phyloP scores from a whole-genome alignment of 2,113 vertebrate species.

The Dinomys branickii region DNA sequence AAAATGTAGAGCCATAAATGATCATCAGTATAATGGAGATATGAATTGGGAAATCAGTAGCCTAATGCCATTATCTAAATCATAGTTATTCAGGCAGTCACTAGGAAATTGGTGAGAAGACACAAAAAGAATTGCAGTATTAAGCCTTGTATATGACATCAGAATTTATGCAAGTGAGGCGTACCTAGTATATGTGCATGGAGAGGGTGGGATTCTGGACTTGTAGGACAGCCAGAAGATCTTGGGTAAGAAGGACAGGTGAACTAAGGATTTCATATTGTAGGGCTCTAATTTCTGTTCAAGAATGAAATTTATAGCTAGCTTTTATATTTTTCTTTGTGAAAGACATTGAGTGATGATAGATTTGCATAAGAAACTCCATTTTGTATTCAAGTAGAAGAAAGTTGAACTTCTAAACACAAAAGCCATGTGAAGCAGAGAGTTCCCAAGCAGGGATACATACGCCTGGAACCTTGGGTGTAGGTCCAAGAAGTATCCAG shows the following conservation, averaged over 20 bases:
- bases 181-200: not conserved
- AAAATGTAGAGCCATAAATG: not conserved
- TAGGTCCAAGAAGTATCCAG: not conserved
- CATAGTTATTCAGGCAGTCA: not conserved
- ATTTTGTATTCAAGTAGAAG: not conserved
- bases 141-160: not conserved
- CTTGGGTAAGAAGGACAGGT: not conserved
- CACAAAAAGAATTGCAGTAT: not conserved
- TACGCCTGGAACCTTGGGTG: not conserved
- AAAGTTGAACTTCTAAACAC: not conserved
- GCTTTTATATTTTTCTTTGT: not conserved
- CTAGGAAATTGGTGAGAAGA: not conserved
- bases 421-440: not conserved
- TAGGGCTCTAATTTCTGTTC: not conserved
- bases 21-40: not conserved
- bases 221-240: not conserved
- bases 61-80: not conserved
- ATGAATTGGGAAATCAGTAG: not conserved
- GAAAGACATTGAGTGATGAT: not conserved
- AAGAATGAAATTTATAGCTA: not conserved
- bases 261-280: not conserved
- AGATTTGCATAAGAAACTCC: not conserved
- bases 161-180: not conserved
- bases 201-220: not conserved
- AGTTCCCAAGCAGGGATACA: not conserved